Percentiles rank a stretch among this genome's conserved stretches.
Evolutionary conservation across 2,113 vertebrate genomes (phyloP).

Genomic region (Neomonachus schauinslandi): DNA sequence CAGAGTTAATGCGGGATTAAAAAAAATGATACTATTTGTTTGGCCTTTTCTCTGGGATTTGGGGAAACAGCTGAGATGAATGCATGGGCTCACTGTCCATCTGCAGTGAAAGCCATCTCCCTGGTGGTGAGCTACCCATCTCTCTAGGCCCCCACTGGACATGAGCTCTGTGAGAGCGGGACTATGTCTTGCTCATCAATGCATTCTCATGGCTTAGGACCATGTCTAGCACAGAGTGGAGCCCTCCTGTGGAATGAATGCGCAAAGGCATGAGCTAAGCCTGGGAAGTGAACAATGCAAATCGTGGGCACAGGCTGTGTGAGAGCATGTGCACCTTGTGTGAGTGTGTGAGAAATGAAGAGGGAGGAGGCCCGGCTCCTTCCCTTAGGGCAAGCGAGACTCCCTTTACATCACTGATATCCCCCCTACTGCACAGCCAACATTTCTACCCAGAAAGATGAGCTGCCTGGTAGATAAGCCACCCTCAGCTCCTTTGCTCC

Average conservation of each 20-base stretch:
- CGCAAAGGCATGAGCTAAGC: not conserved
- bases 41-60: not conserved
- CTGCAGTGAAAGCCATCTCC: not conserved
- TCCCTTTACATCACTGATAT: rapidly evolving
- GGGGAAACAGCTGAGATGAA: not conserved
- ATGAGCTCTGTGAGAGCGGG: not conserved
- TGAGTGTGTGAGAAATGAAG: not conserved
- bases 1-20: not conserved
- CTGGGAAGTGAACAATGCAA: no score
- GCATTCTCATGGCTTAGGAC: not conserved
- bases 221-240: not conserved
- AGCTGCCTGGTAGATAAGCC: not conserved
- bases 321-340: not conserved
- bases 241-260: not conserved
- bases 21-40: no score
- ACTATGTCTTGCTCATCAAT: not conserved
- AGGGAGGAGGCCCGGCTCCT: not conserved
- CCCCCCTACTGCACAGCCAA: not conserved
- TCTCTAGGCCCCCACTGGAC: not conserved
- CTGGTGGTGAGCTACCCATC: not conserved
- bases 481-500: not conserved
- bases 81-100: not conserved
- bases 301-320: not conserved
- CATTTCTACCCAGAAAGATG: not conserved
- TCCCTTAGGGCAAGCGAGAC: not conserved